Conservation (phyloP, 2,888 invertebrate genomes). For the Tetanocera ferruginea region DNA sequence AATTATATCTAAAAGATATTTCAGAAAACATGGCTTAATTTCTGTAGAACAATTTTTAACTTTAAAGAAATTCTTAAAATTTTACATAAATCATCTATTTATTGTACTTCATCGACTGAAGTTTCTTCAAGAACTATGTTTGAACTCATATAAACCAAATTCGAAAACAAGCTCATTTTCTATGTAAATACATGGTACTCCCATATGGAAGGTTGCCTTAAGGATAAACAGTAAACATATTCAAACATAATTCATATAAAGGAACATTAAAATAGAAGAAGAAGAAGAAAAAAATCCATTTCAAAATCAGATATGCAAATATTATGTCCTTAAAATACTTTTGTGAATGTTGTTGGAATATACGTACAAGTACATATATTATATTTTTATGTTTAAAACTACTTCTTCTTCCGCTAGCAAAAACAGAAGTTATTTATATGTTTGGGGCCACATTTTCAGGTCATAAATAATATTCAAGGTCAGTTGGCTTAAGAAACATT, state of each 20-base stretch:
- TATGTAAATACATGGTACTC: too few species aligned
- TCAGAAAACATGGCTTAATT: too few species aligned
- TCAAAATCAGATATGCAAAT: constrained; percentile 22
- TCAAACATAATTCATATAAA: background rate
- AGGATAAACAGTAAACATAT: background rate
- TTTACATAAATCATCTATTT: too few species aligned
- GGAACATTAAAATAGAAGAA: background rate
- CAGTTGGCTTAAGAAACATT: background rate
- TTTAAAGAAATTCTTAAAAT: too few species aligned
- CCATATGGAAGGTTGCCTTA: background rate
- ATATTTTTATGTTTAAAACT: background rate
- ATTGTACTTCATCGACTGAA: too few species aligned
- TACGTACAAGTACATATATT: constrained; percentile 1
- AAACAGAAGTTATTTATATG: background rate
- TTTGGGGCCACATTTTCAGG: background rate
- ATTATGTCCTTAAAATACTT: background rate
- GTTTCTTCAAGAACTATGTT: too few species aligned
- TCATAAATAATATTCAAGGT: background rate
- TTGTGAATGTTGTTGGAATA: constrained; percentile 1
- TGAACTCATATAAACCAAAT: too few species aligned
- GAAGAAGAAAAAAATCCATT: background rate
- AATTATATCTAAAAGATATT: too few species aligned
- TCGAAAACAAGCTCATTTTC: too few species aligned
- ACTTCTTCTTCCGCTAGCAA: background rate
- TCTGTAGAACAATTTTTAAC: too few species aligned